These are phyloP conservation scores for Stenodera caucasica DNA, from an alignment of 2,888 invertebrate genomes.

Conservation along the genomic window DNA sequence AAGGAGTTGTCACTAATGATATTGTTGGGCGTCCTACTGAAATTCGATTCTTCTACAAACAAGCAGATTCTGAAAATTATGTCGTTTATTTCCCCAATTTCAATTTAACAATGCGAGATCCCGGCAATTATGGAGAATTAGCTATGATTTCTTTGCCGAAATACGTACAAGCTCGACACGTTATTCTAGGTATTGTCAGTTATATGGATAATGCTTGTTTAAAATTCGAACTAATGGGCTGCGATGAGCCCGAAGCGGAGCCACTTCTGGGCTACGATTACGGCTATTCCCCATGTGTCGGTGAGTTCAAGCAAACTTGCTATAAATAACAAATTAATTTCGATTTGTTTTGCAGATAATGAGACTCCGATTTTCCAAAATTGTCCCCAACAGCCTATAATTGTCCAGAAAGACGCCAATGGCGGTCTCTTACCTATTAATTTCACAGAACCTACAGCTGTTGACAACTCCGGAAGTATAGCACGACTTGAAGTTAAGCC, in stretches of 20 bases:
- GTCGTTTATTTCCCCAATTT: slow-evolving; percentile 97
- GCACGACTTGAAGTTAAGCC: slow-evolving; percentile 92
- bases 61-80: slow-evolving; percentile 90
- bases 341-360: slow-evolving; percentile 67
- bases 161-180: slow-evolving; percentile 90
- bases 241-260: slow-evolving; percentile 81
- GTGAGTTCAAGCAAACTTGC: slow-evolving; percentile 53
- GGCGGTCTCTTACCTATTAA: slow-evolving; percentile 90
- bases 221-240: slow-evolving; percentile 95
- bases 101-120: slow-evolving; percentile 90
- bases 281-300: slow-evolving; percentile 91
- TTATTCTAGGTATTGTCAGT: slow-evolving; percentile 90
- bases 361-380: slow-evolving; percentile 97
- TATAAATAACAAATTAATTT: slow-evolving; percentile 4
- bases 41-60: slow-evolving; percentile 96
- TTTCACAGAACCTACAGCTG: slow-evolving; percentile 90
- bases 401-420: slow-evolving; percentile 84
- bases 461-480: slow-evolving; percentile 95
- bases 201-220: slow-evolving; percentile 96
- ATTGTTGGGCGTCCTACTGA: slow-evolving; percentile 95
- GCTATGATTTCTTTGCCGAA: slow-evolving; percentile 95
- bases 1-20: slow-evolving; percentile 93
- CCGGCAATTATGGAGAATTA: slow-evolving; percentile 95
- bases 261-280: slow-evolving; percentile 90
- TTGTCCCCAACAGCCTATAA: slow-evolving; percentile 90